Evolutionary conservation across 2,113 vertebrate species (phyloP).

Genomic region (Canis aureus): DNA sequence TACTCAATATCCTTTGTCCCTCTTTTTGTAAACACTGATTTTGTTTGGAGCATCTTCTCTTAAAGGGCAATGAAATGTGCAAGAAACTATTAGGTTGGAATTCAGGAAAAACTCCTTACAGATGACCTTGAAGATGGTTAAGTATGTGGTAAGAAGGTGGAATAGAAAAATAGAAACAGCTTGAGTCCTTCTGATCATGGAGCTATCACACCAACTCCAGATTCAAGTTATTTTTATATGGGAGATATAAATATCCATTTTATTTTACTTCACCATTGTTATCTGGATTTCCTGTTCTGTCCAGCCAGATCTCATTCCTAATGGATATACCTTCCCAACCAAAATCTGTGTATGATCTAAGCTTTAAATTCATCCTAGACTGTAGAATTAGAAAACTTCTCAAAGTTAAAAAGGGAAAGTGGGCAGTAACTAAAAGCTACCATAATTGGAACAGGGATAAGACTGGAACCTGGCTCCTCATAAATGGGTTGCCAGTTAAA

Average conservation of each 20-base stretch:
- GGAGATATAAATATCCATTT: not conserved
- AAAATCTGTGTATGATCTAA: not conserved
- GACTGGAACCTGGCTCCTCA: not conserved
- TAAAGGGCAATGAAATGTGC: not conserved
- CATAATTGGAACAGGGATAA: not conserved
- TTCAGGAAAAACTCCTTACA: not conserved
- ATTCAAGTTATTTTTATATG: not conserved
- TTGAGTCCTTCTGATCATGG: not conserved
- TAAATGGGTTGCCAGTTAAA: not conserved
- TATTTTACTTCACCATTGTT: not conserved
- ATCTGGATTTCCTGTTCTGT: not conserved
- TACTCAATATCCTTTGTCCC: not conserved
- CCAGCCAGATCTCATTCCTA: not conserved
- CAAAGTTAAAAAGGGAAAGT: not conserved
- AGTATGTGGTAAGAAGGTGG: not conserved
- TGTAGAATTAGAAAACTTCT: constrained; percentile 36
- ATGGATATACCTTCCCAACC: not conserved
- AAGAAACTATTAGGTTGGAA: not conserved
- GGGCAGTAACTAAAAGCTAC: not conserved
- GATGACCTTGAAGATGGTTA: not conserved
- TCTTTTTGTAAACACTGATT: constrained; percentile 13
- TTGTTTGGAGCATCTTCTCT: not conserved
- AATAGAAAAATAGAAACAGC: not conserved
- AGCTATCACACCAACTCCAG: not conserved
- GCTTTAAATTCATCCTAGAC: constrained; percentile 18